A percentile compares a stretch with the other conserved stretches of the same genome.
Conservation (phyloP, 2,888 invertebrate species). For the Tipula unca region DNA sequence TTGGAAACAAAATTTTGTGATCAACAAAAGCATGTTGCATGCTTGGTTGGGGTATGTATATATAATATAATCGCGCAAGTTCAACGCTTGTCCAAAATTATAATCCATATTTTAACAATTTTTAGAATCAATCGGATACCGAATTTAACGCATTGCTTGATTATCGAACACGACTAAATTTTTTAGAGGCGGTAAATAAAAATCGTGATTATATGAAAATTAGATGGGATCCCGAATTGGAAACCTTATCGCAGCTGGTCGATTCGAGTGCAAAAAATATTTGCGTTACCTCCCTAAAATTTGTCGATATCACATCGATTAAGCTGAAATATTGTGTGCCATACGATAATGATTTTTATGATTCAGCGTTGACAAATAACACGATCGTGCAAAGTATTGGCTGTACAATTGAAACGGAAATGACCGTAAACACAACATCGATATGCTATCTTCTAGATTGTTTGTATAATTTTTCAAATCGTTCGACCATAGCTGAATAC, state of each 20-base stretch:
- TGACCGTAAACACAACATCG: background rate
- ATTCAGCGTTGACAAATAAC: background rate
- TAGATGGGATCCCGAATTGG: background rate
- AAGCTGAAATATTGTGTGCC: background rate
- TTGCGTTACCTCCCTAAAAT: background rate
- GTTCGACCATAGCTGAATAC: background rate
- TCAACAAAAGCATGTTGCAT: background rate
- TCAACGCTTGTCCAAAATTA: too few species aligned
- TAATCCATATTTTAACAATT: too few species aligned
- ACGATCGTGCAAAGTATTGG: background rate
- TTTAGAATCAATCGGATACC: background rate
- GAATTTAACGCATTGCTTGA: background rate
- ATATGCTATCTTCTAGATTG: background rate
- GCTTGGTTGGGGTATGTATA: background rate
- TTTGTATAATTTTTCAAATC: background rate
- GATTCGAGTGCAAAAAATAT: background rate
- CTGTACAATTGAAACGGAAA: background rate
- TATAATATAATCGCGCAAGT: background rate
- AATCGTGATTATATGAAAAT: background rate
- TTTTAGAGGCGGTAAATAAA: background rate
- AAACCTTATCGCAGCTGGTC: background rate
- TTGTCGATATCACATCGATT: background rate
- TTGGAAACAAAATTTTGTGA: background rate
- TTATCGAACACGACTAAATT: background rate
- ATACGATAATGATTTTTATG: background rate